Percentiles rank a stretch among this genome's conserved stretches.
Conservation (phyloP, 2,113 vertebrate species). For the Sapajus apella region DNA sequence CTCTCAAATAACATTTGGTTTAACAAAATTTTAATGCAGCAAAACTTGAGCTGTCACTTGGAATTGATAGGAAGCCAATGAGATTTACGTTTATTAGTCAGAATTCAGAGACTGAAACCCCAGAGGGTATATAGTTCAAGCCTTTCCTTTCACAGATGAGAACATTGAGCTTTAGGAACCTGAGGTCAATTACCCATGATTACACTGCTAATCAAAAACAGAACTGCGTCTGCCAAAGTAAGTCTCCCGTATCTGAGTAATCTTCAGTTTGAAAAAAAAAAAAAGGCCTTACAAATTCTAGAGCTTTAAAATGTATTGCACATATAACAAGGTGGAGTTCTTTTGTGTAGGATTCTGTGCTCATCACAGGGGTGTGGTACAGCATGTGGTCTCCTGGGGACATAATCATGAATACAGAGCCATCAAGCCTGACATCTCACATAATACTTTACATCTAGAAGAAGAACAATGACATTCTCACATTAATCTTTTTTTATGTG, state of each 20-base stretch:
- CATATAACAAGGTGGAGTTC: background rate
- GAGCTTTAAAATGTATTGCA: background rate
- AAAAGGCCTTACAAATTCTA: background rate
- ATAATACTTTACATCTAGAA: background rate
- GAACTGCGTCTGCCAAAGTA: background rate
- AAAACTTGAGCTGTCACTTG: background rate
- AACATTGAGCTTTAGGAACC: background rate
- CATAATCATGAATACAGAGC: background rate
- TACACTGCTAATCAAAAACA: background rate
- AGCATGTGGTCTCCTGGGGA: background rate
- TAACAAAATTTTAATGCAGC: background rate
- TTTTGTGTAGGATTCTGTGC: background rate
- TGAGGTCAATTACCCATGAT: background rate
- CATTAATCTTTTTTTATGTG: background rate
- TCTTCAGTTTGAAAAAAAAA: background rate
- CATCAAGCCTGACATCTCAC: background rate
- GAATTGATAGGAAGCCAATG: background rate
- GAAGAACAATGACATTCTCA: background rate
- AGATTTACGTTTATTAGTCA: background rate
- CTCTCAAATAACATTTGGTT: slow-evolving; percentile 27
- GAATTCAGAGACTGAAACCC: background rate
- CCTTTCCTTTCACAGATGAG: background rate
- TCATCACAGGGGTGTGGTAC: background rate
- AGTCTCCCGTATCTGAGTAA: background rate
- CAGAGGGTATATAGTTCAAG: background rate